Evolutionary conservation across 2,113 vertebrate species (phyloP).

Genomic region (Turnix velox): DNA sequence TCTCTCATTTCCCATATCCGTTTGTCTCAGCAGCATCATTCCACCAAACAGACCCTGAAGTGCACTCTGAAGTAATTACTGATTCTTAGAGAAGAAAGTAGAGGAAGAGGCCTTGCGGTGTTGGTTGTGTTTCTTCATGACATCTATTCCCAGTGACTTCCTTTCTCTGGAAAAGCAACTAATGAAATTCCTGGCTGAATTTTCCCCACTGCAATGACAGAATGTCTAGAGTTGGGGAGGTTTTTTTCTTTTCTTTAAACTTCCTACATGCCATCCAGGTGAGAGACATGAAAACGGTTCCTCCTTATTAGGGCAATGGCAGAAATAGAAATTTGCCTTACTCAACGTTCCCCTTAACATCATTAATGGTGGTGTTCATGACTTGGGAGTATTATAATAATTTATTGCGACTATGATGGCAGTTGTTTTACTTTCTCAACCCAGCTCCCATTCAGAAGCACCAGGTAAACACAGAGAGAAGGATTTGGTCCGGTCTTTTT

Average conservation of each 20-base stretch:
- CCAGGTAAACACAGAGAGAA: neutral
- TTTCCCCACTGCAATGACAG: neutral
- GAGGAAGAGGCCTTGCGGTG: neutral
- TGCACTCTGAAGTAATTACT: neutral
- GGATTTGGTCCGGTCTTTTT: neutral
- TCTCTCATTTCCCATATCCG: neutral
- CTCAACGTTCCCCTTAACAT: neutral
- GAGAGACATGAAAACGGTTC: neutral
- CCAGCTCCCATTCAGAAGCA: neutral
- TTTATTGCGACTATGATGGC: neutral
- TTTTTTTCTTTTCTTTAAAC: neutral
- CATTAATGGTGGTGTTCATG: neutral
- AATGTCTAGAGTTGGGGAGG: neutral
- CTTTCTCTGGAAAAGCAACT: neutral
- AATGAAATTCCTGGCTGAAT: neutral
- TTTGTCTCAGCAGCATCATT: neutral
- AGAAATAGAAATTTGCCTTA: neutral
- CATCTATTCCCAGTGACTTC: neutral
- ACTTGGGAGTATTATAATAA: neutral
- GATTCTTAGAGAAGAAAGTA: neutral
- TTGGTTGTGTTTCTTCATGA: neutral
- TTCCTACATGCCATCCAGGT: neutral
- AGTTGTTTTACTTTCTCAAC: neutral
- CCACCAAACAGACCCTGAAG: neutral
- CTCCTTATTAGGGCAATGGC: neutral